phyloP scores from a whole-genome alignment of 92 coral and sea anemone genomes.

The Paramuricea clavata region DNA sequence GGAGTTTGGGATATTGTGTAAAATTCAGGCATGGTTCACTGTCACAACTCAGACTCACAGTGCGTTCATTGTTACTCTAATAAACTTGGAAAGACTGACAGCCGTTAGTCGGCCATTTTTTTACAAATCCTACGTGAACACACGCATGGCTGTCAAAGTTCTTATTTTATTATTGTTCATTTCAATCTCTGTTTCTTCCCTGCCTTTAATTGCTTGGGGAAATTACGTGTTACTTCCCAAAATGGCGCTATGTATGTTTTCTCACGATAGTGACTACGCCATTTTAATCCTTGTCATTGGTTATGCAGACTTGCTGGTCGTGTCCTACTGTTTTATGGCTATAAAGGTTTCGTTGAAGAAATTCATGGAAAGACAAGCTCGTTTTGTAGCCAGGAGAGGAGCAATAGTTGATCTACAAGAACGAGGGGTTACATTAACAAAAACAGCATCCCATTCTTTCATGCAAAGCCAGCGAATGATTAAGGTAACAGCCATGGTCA shows the following conservation, averaged over 20 bases:
- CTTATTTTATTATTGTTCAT: not conserved
- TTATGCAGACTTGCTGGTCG: slow-evolving; percentile 6
- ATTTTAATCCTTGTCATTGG: slow-evolving; percentile 33
- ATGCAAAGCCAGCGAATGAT: slow-evolving; percentile 13
- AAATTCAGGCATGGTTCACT: slow-evolving; percentile 28
- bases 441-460: not conserved
- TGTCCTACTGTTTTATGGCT: slow-evolving; percentile 27
- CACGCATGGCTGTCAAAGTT: not conserved
- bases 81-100: slow-evolving; percentile 5
- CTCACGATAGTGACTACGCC: slow-evolving; percentile 25
- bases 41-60: slow-evolving; percentile 28
- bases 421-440: not conserved
- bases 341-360: slow-evolving; percentile 29
- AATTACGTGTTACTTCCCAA: slow-evolving; percentile 11
- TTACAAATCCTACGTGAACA: slow-evolving; percentile 8
- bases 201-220: slow-evolving; percentile 22
- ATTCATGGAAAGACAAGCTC: slow-evolving; percentile 29
- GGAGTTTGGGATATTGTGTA: slow-evolving; percentile 10
- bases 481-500: slow-evolving; percentile 30
- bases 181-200: slow-evolving; percentile 8
- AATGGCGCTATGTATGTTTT: slow-evolving; percentile 12
- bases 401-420: slow-evolving; percentile 9
- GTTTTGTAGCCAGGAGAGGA: slow-evolving; percentile 7
- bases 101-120: slow-evolving; percentile 38
- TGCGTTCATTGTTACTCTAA: slow-evolving; percentile 17